A percentile compares a stretch with the other conserved stretches of the same genome.
phyloP scores from a whole-genome alignment of 92 coral and sea anemone species.

The Epizoanthus illoricatus region DNA sequence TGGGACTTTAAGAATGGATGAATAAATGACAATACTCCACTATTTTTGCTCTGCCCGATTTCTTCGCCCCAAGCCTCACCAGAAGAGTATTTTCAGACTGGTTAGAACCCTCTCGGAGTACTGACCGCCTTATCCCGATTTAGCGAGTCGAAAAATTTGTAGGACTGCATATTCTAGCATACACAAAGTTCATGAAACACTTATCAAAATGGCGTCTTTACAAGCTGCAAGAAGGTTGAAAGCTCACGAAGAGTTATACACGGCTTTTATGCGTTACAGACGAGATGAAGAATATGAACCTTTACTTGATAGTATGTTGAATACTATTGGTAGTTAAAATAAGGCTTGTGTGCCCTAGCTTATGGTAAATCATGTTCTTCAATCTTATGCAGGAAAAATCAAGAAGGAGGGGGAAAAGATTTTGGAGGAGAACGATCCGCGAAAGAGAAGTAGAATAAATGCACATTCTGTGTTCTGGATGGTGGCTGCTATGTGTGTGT shows the following conservation, averaged over 20 bases:
- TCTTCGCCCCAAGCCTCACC: too few relatives aligned
- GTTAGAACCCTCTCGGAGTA: too few relatives aligned
- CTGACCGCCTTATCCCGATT: too few relatives aligned
- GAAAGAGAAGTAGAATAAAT: constrained; percentile 68
- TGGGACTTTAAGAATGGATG: too few relatives aligned
- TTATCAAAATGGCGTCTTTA: constrained; percentile 26
- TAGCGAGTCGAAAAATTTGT: too few relatives aligned
- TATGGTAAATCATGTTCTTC: too few relatives aligned
- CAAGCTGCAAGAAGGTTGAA: constrained; percentile 21
- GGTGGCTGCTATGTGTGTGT: constrained; percentile 94
- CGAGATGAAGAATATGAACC: constrained; percentile 60
- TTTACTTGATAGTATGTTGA: constrained; percentile 56
- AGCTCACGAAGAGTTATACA: constrained; percentile 57
- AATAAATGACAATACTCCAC: too few relatives aligned
- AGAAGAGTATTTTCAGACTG: too few relatives aligned
- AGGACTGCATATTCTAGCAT: constrained; percentile 26
- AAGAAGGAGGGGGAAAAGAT: constrained; percentile 79
- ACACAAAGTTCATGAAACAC: not conserved
- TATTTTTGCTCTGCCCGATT: too few relatives aligned
- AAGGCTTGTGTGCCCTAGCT: not conserved
- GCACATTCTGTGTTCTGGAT: constrained; percentile 95
- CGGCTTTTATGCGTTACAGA: constrained; percentile 76
- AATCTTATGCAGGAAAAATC: constrained; percentile 58
- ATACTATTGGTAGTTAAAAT: not conserved
- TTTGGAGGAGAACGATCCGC: constrained; percentile 79